phyloP scores from a whole-genome alignment of 2,888 invertebrate genomes.

The Drosophila flavopinicola region DNA sequence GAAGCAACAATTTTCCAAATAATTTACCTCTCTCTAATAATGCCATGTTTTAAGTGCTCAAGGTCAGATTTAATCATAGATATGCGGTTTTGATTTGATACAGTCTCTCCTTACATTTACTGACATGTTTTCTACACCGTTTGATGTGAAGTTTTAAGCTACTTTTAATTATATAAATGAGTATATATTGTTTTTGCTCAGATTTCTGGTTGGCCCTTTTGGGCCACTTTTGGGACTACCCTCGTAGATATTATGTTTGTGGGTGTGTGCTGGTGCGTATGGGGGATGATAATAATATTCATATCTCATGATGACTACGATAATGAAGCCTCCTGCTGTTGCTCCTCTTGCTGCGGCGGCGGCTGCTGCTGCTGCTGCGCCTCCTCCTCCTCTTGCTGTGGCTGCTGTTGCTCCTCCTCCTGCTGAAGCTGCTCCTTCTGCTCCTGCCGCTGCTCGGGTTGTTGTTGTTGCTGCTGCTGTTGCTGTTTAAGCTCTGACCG shows the following conservation, averaged over 20 bases:
- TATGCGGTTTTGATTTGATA: no score
- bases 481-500: constrained; percentile 45
- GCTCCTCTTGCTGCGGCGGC: not conserved
- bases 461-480: constrained; percentile 20
- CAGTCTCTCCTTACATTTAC: no score
- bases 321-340: constrained; percentile 35
- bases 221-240: constrained; percentile 3
- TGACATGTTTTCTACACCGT: no score
- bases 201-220: no score
- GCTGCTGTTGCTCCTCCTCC: constrained; percentile 11
- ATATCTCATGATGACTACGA: constrained; percentile 57
- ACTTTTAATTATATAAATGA: no score
- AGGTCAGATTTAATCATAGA: no score
- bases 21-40: no score
- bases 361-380: constrained; percentile 15
- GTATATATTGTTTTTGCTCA: no score
- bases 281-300: constrained; percentile 47
- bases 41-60: no score
- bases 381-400: constrained; percentile 19
- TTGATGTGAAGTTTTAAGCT: no score
- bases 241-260: constrained; percentile 7
- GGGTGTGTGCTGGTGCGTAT: constrained; percentile 13
- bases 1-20: no score
- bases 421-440: constrained; percentile 12
- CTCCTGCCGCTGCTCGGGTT: constrained; percentile 22